These are phyloP conservation scores for Drosophila prosaltans DNA, from an alignment of 1,140 invertebrate genomes.

Conservation along the genomic window DNA sequence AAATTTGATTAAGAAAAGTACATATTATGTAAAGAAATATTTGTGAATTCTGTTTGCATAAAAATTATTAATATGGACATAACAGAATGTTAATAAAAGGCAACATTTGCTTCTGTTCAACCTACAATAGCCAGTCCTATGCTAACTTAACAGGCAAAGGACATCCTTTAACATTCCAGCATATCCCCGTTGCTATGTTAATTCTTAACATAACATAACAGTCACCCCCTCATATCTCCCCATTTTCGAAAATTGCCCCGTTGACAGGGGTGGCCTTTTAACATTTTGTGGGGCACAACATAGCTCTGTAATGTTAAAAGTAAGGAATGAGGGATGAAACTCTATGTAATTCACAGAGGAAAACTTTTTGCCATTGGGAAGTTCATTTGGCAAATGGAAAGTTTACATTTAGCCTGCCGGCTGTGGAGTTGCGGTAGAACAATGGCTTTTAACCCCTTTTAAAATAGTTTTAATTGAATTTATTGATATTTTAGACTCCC, in stretches of 20 bases:
- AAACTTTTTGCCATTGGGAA: slow-evolving; percentile 27
- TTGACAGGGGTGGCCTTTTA: slow-evolving; percentile 26
- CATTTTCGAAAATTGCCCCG: slow-evolving; percentile 66
- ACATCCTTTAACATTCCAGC: not conserved
- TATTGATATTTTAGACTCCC: slow-evolving; percentile 53
- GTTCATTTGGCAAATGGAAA: slow-evolving; percentile 45
- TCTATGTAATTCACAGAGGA: slow-evolving; percentile 2
- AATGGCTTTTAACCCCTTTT: slow-evolving; percentile 56
- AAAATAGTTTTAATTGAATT: slow-evolving; percentile 66
- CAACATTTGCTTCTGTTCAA: not conserved
- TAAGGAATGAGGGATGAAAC: not conserved
- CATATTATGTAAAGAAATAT: not conserved
- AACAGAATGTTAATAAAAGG: not conserved
- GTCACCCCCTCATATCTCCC: slow-evolving; percentile 41
- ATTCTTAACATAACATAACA: slow-evolving; percentile 26
- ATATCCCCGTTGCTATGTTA: slow-evolving; percentile 22
- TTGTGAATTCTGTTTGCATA: not conserved
- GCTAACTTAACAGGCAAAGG: not conserved
- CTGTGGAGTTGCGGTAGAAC: slow-evolving; percentile 33
- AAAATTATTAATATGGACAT: not conserved
- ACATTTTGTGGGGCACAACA: slow-evolving; percentile 36
- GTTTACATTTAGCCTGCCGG: slow-evolving; percentile 37
- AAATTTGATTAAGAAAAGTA: no score
- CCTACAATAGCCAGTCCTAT: not conserved
- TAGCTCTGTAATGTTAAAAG: not conserved